Evolutionary conservation across 1,140 invertebrate genomes (phyloP).

Genomic region (Nephila pilipes): DNA sequence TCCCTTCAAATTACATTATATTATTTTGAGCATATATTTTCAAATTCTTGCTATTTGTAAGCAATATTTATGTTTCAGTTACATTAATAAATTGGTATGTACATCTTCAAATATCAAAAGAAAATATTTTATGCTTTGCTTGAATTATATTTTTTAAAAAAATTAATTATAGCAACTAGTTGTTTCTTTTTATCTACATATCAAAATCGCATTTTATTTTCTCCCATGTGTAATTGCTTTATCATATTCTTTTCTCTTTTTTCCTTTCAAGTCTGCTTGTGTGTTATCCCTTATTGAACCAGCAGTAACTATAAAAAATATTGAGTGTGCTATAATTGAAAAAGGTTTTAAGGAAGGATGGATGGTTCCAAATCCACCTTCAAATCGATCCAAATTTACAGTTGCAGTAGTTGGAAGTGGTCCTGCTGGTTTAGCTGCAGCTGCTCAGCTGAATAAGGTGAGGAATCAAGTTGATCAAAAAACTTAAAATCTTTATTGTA

Average conservation of each 20-base stretch:
- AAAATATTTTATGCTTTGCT: no score
- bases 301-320: constrained; percentile 99
- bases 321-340: constrained; percentile 99
- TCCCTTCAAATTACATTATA: no score
- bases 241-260: no score
- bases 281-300: constrained; percentile 97
- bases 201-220: no score
- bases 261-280: constrained; percentile 86
- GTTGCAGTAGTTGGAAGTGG: constrained; percentile 98
- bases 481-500: background rate
- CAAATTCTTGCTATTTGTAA: no score
- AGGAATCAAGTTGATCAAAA: background rate
- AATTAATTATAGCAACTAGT: no score
- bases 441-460: constrained; percentile 96
- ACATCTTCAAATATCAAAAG: no score
- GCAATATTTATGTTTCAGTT: no score
- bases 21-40: no score
- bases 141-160: background rate
- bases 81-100: no score
- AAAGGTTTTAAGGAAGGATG: constrained; percentile 98
- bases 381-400: constrained; percentile 88
- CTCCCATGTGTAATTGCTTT: no score
- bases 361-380: constrained; percentile 91
- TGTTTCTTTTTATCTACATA: no score
- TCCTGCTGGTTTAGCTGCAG: constrained; percentile 96